Conservation (phyloP, 1,140 invertebrate genomes). For the Megalopta genalis region DNA sequence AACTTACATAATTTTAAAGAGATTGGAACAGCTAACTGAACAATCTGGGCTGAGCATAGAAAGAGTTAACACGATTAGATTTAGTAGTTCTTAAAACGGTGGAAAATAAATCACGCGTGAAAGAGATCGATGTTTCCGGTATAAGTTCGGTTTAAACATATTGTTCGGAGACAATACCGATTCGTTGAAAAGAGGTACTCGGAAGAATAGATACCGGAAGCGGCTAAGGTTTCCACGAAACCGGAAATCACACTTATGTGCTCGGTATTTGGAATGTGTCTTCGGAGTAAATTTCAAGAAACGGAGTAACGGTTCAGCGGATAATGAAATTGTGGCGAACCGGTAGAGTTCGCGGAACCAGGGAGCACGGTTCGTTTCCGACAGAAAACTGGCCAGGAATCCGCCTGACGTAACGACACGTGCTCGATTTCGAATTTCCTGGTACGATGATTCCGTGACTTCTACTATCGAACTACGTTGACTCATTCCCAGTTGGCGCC, state of each 20-base stretch:
- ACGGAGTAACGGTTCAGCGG: background rate
- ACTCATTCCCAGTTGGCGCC: conserved; percentile 54
- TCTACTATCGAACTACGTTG: conserved; percentile 27
- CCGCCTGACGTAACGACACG: conserved; percentile 45
- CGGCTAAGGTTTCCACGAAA: background rate
- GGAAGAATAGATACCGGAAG: background rate
- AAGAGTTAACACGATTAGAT: no score
- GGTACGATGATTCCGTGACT: conserved; percentile 59
- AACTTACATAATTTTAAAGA: no score
- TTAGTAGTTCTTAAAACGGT: no score
- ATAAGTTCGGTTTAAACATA: no score
- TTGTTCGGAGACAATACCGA: no score
- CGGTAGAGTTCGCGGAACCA: conserved; percentile 29
- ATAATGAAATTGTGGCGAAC: background rate
- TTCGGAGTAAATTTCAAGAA: background rate
- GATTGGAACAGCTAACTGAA: no score
- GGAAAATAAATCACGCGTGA: no score
- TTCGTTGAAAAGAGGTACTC: background rate
- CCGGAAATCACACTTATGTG: no score
- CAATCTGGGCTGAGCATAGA: no score
- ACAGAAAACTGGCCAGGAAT: conserved; percentile 30
- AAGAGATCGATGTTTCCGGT: no score
- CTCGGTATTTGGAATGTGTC: background rate
- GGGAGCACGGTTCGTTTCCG: background rate
- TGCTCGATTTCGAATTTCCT: conserved; percentile 56